Base-by-base conservation (phyloP, 2,113 vertebrate species). In the Ictalurus furcatus region DNA sequence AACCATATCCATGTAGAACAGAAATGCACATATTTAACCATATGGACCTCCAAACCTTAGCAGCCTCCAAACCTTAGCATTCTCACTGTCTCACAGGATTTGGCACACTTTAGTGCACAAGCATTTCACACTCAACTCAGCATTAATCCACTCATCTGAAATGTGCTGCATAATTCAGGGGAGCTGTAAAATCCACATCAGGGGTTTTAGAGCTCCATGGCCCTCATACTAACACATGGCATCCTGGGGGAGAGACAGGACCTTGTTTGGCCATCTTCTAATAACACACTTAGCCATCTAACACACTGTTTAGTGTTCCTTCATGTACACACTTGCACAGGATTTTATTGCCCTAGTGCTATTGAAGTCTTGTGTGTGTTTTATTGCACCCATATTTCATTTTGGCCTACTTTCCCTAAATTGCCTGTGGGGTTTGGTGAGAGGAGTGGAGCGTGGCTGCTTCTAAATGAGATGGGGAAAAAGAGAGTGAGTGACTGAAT, bases 321-420 rank as follows among this genome's bases (percentile, higher is more conserved):
- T 87, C 89, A 91, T 84, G 84, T 92, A 92, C 92, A 88, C 88
- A 90, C 87, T 90, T 56, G 73, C 85, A 65, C 91, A 90, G 87
- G 92, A 90, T 94, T 92, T 94, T 95, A 93, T 91, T 92, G 92
- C 92, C 90, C 87, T 87, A 91, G 92, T 94, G 94, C 92, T 93
- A 95, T 93, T 94, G 94, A 95, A 94, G 93, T 94, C 93, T 93
- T 95, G 94, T 95, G 85, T 90, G 91, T 95, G 94, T 95, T 95
- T 95, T 96, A 96, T 96, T 96, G 94, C 93, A 94, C 93, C 92
- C 94, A 95, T 96, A 95, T 95, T 96, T 96, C 95, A 96, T 94
- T 95, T 95, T 95, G 95, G 91, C 95, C 96, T 94, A 95, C 92
- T 96, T 95, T 95, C 91, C 94, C 93, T 93, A 95, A 95, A 95